Conservation (phyloP, 1,140 invertebrate genomes). For the Aphaenogaster ashmeadi region DNA sequence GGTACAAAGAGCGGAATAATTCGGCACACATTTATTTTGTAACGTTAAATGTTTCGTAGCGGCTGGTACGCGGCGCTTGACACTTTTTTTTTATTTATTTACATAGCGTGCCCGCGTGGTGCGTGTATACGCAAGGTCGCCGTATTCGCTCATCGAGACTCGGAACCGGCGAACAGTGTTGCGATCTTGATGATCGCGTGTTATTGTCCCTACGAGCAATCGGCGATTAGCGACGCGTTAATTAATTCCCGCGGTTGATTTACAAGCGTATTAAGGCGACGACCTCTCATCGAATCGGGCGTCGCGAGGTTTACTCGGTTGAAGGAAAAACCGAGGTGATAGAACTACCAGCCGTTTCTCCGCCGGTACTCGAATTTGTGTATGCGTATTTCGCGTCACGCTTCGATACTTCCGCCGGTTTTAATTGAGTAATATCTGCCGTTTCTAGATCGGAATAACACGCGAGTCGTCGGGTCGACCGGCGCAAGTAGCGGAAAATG, state of each 20-base stretch:
- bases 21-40: neutral
- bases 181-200: neutral
- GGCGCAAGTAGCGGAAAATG: neutral
- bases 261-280: neutral
- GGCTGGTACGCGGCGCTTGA: neutral
- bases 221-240: neutral
- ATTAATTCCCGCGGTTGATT: constrained; percentile 9
- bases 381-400: neutral
- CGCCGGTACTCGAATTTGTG: neutral
- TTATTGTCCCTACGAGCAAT: neutral
- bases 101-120: neutral
- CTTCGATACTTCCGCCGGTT: constrained; percentile 4
- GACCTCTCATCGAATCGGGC: neutral
- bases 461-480: neutral
- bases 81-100: neutral
- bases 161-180: neutral
- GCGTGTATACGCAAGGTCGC: neutral
- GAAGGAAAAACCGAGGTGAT: neutral
- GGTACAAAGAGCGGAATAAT: neutral
- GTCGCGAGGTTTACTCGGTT: neutral
- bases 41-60: neutral
- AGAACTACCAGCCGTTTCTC: neutral
- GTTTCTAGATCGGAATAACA: constrained; percentile 12
- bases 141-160: neutral
- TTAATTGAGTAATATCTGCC: neutral